Evolutionary conservation across 2,113 vertebrate genomes (phyloP), one percentile per base, ranked within the genome.

Genomic region (Aramus guarauna): DNA sequence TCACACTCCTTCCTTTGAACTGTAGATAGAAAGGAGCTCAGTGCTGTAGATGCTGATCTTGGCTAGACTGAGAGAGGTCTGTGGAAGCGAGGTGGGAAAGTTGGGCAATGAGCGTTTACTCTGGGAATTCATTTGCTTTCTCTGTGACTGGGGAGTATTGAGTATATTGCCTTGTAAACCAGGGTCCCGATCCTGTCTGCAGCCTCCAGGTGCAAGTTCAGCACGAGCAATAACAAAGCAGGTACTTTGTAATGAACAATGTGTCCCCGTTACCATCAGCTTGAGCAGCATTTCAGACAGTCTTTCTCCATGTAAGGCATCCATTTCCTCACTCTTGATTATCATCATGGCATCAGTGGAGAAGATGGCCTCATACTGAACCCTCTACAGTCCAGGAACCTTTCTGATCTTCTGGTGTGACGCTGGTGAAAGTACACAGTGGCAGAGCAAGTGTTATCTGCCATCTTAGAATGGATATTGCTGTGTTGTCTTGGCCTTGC

Each of bases 321-420:
- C 60, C 16, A 21, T 83, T 96, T 96, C 78, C 43, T 66, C 16
- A 64, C 48, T 96, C 85, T 85, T 85, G 19, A 13, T 39, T 37
- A 41, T 58, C 60, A 55, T 47, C 2, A 4, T 64, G 53, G 6
- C 72, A 60, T 74, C 47, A 36, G 20, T 36, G 72, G 60, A 90
- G 48, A 88, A 85, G 67, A 3, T 82, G 82, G 43, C 91, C 89
- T 87, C 69, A 58, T 60, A 36, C 30, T 71, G 48, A 74, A 5
- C 62, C 60, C 24, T 73, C 56, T 36, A 17, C 24, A 73, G n/a
- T 36, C 62, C 67, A 80, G 34, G 24, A 60, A 41, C n/a, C 50
- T 58, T 64, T 92, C 45, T 74, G 56, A 69, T 91, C 41, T 72
- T 41, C 36, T 66, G 56, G 6, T 37, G 20, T 68, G 58, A 60